A percentile compares a stretch with the other conserved stretches of the same genome.
These are phyloP conservation scores for Heliconius sara DNA, from an alignment of 2,888 invertebrate genomes.

Conservation along the genomic window DNA sequence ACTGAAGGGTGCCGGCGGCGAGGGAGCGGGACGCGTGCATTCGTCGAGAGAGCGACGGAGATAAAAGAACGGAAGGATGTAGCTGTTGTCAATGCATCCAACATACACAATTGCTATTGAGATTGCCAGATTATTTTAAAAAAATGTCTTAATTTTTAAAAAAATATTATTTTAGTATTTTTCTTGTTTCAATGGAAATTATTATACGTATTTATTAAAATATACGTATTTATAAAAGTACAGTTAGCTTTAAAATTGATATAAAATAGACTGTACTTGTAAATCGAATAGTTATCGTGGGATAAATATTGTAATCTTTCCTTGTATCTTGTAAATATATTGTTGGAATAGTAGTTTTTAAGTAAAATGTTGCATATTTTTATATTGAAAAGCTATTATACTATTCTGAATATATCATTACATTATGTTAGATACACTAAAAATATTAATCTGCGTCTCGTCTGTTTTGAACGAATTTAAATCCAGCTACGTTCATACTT, in stretches of 20 bases:
- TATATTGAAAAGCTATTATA: neutral
- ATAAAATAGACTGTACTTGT: neutral
- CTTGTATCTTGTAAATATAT: neutral
- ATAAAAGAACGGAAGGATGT: constrained; percentile 72
- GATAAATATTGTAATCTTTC: neutral
- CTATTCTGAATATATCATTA: too few relatives aligned
- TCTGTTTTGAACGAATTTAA: too few relatives aligned
- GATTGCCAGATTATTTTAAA: constrained; percentile 49
- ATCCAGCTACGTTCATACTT: too few relatives aligned
- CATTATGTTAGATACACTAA: too few relatives aligned
- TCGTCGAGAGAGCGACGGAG: constrained; percentile 61
- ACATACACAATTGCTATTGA: constrained; percentile 54
- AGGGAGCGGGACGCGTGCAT: constrained; percentile 58
- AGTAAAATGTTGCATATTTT: neutral
- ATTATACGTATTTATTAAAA: neutral
- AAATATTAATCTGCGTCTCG: too few relatives aligned
- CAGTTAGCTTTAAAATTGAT: neutral
- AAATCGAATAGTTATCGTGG: neutral
- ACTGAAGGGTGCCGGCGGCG: constrained; percentile 58
- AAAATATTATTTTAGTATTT: neutral
- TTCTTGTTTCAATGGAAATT: neutral
- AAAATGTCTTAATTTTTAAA: neutral
- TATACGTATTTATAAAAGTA: neutral
- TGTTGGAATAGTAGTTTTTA: neutral
- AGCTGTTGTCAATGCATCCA: constrained; percentile 60